A percentile compares a stretch with the other conserved stretches of the same genome.
phyloP scores from a whole-genome alignment of 2,113 vertebrate species.

The Perognathus longimembris region DNA sequence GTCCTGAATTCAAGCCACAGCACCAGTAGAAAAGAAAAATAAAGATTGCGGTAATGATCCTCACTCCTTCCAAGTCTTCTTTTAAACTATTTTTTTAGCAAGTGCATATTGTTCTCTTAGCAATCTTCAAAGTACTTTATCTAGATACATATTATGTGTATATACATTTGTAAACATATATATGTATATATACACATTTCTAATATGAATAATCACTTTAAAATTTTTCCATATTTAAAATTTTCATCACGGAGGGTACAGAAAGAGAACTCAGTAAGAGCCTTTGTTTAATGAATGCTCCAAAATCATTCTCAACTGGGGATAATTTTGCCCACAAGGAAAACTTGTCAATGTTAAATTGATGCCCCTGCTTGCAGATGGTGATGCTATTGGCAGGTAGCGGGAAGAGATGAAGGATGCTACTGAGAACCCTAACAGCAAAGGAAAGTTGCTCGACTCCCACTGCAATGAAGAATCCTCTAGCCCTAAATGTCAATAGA shows the following conservation, averaged over 20 bases:
- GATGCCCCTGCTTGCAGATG: neutral
- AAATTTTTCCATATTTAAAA: constrained; percentile 31
- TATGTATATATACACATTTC: neutral
- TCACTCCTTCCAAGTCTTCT: neutral
- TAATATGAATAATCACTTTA: neutral
- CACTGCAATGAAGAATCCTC: too few species aligned
- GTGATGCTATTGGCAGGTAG: neutral
- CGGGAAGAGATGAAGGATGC: neutral
- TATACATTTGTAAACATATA: too few species aligned
- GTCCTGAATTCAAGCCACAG: too few species aligned
- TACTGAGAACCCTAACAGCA: neutral
- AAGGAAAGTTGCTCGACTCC: too few species aligned
- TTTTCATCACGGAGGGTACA: neutral
- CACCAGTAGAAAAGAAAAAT: too few species aligned
- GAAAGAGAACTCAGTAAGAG: neutral
- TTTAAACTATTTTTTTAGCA: too few species aligned
- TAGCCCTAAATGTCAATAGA: too few species aligned
- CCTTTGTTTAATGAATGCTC: neutral
- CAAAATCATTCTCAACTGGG: neutral
- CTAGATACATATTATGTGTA: too few species aligned
- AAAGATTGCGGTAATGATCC: too few species aligned
- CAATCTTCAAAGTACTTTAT: neutral
- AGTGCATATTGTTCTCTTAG: neutral
- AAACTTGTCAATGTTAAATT: neutral
- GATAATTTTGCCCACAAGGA: neutral